Conservation (phyloP, 2,113 vertebrate genomes). For the Canis aureus region DNA sequence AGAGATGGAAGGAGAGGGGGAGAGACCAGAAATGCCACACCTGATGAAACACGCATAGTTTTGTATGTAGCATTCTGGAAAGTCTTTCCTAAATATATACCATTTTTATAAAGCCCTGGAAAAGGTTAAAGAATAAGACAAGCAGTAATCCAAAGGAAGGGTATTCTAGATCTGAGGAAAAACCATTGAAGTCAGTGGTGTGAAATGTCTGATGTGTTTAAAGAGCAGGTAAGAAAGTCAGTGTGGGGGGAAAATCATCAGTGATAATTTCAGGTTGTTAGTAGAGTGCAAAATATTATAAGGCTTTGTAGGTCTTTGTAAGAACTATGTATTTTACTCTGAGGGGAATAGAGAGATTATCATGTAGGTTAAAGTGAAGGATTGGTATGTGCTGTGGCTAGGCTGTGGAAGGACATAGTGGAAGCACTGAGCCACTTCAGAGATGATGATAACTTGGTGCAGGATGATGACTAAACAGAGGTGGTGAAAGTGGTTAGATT, state of each 20-base stretch:
- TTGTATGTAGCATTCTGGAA: neutral
- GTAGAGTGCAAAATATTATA: neutral
- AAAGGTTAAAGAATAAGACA: neutral
- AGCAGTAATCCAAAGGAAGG: neutral
- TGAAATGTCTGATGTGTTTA: neutral
- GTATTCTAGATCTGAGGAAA: neutral
- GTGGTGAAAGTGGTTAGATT: neutral
- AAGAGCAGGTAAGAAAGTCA: neutral
- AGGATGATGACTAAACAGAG: neutral
- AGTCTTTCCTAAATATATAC: neutral
- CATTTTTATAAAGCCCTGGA: neutral
- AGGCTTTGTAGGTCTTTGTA: neutral
- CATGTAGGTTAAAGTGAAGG: neutral
- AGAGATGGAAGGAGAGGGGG: no score
- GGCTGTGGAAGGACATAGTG: neutral
- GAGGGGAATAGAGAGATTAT: neutral
- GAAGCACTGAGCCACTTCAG: neutral
- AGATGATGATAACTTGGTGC: neutral
- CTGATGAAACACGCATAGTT: neutral
- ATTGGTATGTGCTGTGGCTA: neutral
- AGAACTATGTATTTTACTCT: neutral
- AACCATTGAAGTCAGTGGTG: neutral
- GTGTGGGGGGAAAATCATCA: neutral
- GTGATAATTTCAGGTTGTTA: neutral
- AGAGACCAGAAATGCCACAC: neutral